A percentile compares a stretch with the other conserved stretches of the same genome.
Evolutionary conservation across 2,797 vertebrate genomes (phyloP).

Genomic region (Eptatretus atami): DNA sequence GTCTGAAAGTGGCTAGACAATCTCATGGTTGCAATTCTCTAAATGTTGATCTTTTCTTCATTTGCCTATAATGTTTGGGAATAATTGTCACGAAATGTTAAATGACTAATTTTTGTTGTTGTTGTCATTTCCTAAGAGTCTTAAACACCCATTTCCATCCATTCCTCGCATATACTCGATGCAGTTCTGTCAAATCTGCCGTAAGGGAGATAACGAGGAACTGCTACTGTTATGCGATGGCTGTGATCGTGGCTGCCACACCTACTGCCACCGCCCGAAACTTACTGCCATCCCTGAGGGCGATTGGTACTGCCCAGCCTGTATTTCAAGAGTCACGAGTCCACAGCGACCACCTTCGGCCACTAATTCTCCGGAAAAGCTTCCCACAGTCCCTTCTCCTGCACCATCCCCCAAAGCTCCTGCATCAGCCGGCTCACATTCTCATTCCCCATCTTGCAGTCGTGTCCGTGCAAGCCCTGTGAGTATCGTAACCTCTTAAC

Average conservation of each 20-base stretch:
- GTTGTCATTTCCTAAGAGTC: too few species aligned
- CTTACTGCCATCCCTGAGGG: conserved; percentile 82
- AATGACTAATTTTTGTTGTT: too few species aligned
- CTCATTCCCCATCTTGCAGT: neutral
- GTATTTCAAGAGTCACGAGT: conserved; percentile 62
- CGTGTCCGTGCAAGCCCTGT: too few species aligned
- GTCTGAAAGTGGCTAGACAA: too few species aligned
- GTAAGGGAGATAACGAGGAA: conserved; percentile 90
- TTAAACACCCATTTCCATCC: too few species aligned
- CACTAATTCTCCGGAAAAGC: neutral
- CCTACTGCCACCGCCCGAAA: conserved; percentile 92
- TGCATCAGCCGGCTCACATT: neutral
- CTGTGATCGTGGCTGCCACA: conserved; percentile 95
- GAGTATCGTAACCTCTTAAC: too few species aligned
- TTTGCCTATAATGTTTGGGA: too few species aligned
- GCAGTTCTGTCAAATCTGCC: conserved; percentile 90
- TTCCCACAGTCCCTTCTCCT: neutral
- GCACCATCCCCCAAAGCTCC: neutral
- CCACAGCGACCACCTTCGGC: conserved; percentile 4
- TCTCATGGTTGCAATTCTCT: too few species aligned
- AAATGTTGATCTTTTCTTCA: too few species aligned
- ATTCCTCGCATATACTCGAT: conserved; percentile 14
- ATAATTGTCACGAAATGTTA: too few species aligned
- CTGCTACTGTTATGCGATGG: conserved; percentile 82
- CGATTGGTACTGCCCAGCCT: conserved; percentile 95